Evolutionary conservation across 2,113 vertebrate species (phyloP), one percentile per base, ranked within the genome.

Genomic region (Zeus faber): DNA sequence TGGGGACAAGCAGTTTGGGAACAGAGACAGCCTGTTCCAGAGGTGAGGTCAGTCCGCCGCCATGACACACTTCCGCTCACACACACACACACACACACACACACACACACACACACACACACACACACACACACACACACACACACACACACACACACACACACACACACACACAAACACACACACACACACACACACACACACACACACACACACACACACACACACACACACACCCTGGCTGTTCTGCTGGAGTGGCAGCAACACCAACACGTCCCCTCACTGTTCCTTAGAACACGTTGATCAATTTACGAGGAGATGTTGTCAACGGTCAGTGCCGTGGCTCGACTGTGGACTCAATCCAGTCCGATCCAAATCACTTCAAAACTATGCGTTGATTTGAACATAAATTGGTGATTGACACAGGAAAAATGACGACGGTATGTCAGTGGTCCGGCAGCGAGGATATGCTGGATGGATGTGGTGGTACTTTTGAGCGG

Each of bases 111-210:
- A 41, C 6, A 41, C 39, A 41, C 39, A 41, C 39, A 41, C 39
- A 41, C 26, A 37, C 45, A 47, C 48, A 52, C 51, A 50, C 52
- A 52, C 58, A 27, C 47, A 45, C 41, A 52, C 14, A 39, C 17
- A 35, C 2, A 35, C 33, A 35, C 33, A 35, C 33, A 35, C 33
- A 35, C 33, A 35, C 33, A 35, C 2, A 11, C 33, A 35, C 33
- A 35, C 33, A 35, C 2, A 35, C 33, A 35, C 33, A 35, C 33
- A 35, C 33, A 35, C 33, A 35, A 9, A 35, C 33, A 35, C 33
- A 35, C 33, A 5, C 33, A 4, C 33, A 5, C 33, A 35, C 33
- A 35, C 33, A 35, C 2, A 35, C 6, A 10, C 10, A 10, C 10
- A 10, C 33, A 35, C 33, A 35, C 29, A 8, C 29, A 31, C 29